Base-by-base conservation (phyloP, 2,797 vertebrate genomes). In the Aplochiton taeniatus region DNA sequence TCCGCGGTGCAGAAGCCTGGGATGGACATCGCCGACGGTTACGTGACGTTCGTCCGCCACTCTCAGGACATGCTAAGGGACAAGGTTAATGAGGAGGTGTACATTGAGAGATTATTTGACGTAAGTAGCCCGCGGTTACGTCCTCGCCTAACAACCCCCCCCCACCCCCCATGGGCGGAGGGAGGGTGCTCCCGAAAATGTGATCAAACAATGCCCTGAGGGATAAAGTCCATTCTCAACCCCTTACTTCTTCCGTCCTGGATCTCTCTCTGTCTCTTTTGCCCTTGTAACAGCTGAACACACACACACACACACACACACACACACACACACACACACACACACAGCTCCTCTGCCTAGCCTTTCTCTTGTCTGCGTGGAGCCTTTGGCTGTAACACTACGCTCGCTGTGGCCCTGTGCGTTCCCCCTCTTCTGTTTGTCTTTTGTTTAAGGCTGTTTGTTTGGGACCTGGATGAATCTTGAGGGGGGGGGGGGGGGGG, bases 31-130 rank as follows among this genome's bases (percentile, higher is more conserved):
- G 97, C 98, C 8, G 98, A 99, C 52, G 94, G 96, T 84, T 99
- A 99, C 63, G 97, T 99, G 92, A 98, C 95, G 54, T 99, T 99
- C 85, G 94, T 98, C 57, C 97, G 97, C 84, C 96, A 99, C 90
- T 98, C 96, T 93, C 98, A 99, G 95, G 98, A 99, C 93, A 94
- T 97, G 92, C 92, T 99, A 73, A 92, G 98, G 89, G 98, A 99
- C 91, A 98, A 98, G 93, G 96, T 99, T 93, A 98, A 96, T 87
- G 98, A 99, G 93, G 98, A 99, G 93, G 96, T 99, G 92, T 99
- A 99, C 92, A 91, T 96, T 89, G 98, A 99, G 95, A 96, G 97
- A 93, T 95, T 99, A 92, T 99, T 99, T 94, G 96, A 98, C 87
- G 98, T 99, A 93, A 98, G 98, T 99, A 95, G 89, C 91, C 20